Conservation (phyloP, 1,140 invertebrate species). For the Schlechtendalia chinensis region DNA sequence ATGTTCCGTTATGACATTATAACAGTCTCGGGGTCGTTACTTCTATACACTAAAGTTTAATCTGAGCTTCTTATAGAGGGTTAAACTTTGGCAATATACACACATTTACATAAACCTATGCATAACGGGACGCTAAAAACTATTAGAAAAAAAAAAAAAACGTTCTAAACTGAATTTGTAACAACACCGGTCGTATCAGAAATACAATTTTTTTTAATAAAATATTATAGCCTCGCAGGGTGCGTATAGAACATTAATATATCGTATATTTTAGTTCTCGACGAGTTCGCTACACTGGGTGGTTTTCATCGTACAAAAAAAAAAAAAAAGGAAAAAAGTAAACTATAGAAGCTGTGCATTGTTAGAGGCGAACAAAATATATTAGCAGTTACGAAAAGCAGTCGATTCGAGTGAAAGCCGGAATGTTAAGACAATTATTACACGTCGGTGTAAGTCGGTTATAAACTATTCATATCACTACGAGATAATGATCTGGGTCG, state of each 20-base stretch:
- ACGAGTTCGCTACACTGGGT: background rate
- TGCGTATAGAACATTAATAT: background rate
- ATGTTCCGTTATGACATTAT: slow-evolving; percentile 36
- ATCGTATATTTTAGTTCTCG: background rate
- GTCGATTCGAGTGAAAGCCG: too few relatives aligned
- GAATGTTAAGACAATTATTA: too few relatives aligned
- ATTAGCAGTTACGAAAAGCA: too few relatives aligned
- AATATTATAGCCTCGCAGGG: background rate
- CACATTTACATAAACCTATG: slow-evolving; percentile 45
- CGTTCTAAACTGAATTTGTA: slow-evolving; percentile 36
- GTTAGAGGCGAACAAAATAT: too few relatives aligned
- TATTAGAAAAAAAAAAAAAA: slow-evolving; percentile 32
- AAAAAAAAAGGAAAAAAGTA: too few relatives aligned
- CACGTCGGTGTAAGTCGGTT: too few relatives aligned
- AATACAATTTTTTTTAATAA: slow-evolving; percentile 19
- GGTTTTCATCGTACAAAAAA: background rate
- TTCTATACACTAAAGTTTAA: slow-evolving; percentile 42
- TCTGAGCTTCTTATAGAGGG: slow-evolving; percentile 39
- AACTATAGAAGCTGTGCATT: too few relatives aligned
- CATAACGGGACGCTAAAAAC: slow-evolving; percentile 18
- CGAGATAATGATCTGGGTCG: too few relatives aligned
- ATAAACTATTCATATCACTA: too few relatives aligned
- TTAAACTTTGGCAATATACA: slow-evolving; percentile 49
- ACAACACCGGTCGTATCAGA: slow-evolving; percentile 33
- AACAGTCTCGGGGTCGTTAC: slow-evolving; percentile 30